Evolutionary conservation across 2,888 invertebrate genomes (phyloP), one percentile per base, ranked within the genome.

Genomic region (Biston stratarius): DNA sequence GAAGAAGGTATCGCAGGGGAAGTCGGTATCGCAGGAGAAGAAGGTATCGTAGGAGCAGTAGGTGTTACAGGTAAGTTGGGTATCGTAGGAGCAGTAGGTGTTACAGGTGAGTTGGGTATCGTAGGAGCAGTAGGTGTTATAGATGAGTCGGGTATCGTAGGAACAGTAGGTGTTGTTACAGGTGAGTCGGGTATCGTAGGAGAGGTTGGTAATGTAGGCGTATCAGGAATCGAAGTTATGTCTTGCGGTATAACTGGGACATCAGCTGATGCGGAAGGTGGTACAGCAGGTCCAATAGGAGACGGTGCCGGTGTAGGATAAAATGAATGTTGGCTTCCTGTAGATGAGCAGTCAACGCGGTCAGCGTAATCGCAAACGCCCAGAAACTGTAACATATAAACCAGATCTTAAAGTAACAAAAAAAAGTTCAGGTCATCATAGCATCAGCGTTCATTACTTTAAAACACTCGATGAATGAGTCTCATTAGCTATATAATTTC

Each of bases 301-400:
- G 57, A 44, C n/a, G 66, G 71, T 8, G 68, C 48, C 8, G 64
- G 56, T 47, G 52, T 67, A 53, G 65, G 71, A 44, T 64, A 47
- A 14, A 61, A 33, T 11, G 74, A 67, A n/a, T 65, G 61, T 6
- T 69, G 44, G 11, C 68, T 64, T 8, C 77, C 51, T 7, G 69
- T 66, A 61, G 57, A 70, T 77, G 66, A 61, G 49, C 96, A 96
- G 77, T 95, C 94, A 0, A 96, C 96, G 62, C 94, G 91, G 53
- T 94, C 85, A 0, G 94, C 90, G 74, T 95, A 96, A 81, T 96
- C 96, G 73, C 96, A 96, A 15, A 96, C 94, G 40, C 95, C 95
- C 6, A 95, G 84, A 58, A 89, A 86, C 96, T 96, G 85, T 67
- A 94, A 92, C 65, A 40, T 59, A 56, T 11, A 36, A 36, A 36